Evolutionary conservation across 92 coral and sea anemone species (phyloP).

Genomic region (Galaxea fascicularis): DNA sequence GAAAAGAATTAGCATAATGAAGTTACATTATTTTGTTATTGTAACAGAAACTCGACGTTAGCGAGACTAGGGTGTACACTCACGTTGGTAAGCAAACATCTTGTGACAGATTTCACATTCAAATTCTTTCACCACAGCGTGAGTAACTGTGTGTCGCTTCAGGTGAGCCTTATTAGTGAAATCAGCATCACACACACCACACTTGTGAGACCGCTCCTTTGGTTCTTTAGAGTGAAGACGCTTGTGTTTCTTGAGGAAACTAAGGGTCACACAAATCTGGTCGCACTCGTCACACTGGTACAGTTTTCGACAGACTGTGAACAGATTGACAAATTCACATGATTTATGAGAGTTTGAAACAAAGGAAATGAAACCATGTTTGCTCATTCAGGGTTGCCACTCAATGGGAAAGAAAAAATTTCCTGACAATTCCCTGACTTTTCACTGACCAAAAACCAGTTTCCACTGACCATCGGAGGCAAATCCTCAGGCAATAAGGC

Average conservation of each 20-base stretch:
- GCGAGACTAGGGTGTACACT: neutral
- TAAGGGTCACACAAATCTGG: conserved; percentile 38
- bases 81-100: conserved; percentile 72
- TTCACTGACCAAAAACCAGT: no score
- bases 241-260: conserved; percentile 62
- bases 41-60: no score
- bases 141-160: conserved; percentile 61
- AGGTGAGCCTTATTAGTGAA: conserved; percentile 74
- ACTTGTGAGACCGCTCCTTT: conserved; percentile 63
- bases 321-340: neutral
- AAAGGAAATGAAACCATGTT: no score
- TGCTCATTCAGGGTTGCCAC: no score
- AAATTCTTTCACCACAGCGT: conserved; percentile 67
- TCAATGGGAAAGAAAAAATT: no score
- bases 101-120: conserved; percentile 74
- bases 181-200: conserved; percentile 55
- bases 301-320: conserved; percentile 34
- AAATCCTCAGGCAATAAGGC: no score
- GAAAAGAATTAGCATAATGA: no score
- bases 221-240: conserved; percentile 60
- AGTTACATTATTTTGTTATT: no score
- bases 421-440: no score
- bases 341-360: no score
- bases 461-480: no score
- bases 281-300: conserved; percentile 68